phyloP scores from a whole-genome alignment of 2,797 vertebrate species.

The Acomys russatus region DNA sequence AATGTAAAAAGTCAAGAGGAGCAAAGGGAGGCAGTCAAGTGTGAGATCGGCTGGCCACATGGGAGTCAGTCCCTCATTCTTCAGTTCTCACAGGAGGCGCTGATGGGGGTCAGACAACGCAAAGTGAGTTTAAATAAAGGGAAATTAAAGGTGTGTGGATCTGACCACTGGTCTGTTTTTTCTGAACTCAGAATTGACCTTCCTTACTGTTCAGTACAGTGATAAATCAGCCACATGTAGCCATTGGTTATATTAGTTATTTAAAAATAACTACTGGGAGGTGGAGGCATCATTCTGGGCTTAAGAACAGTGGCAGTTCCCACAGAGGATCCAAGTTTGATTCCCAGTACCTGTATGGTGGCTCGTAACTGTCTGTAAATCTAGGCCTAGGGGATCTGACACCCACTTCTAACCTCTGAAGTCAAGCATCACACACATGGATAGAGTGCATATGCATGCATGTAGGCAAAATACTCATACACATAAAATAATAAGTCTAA shows the following conservation, averaged over 20 bases:
- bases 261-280: not conserved
- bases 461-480: not conserved
- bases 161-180: constrained; percentile 2
- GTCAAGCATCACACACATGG: not conserved
- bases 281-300: not conserved
- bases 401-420: not conserved
- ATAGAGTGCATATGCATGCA: not conserved
- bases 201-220: not conserved
- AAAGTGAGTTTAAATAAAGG: not conserved
- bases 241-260: not conserved
- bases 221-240: not conserved
- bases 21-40: not conserved
- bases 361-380: not conserved
- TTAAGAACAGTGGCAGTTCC: too few relatives aligned
- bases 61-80: not conserved
- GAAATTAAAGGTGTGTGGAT: not conserved
- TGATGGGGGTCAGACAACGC: not conserved
- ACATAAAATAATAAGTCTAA: not conserved
- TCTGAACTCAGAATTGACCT: not conserved
- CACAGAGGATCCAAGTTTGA: not conserved
- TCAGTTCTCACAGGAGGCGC: not conserved
- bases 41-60: not conserved
- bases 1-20: not conserved
- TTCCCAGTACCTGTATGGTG: not conserved
- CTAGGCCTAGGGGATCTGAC: not conserved